Base-by-base conservation (phyloP, 2,113 vertebrate genomes). In the Albula glossodonta region DNA sequence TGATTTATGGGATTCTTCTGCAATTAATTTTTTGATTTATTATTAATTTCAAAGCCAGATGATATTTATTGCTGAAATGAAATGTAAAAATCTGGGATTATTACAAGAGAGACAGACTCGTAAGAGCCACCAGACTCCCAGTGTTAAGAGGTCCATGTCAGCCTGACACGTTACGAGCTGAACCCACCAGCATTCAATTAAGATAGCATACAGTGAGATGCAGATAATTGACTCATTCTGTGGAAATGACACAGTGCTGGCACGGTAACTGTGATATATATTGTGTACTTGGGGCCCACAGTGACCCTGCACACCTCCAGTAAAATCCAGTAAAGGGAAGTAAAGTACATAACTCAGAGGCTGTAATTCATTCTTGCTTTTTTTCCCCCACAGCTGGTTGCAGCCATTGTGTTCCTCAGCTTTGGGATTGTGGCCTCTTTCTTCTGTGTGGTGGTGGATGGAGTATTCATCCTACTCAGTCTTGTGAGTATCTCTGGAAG, bases 321-420 rank as follows among this genome's bases (percentile, higher is more conserved):
- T 15, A n/a, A 22, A 5, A 10, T 74, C 22, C n/a, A n/a, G 8
- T 9, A 22, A 9, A 74, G 6, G 70, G 10, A n/a, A 10, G n/a
- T 74, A 74, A 31, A 10, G 53, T 56, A 9, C 12, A 56, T 56
- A 12, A 56, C 53, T 56, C 53, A 56, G 53, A 56, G 12, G 53
- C 4, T 11, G 31, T 4, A 25, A 56, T 82, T 22, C 52, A 8
- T 8, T 50, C 41, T 19, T 56, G 31, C 13, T 83, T 25, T 86
- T 83, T n/a, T 87, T 70, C 31, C 31, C 31, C 31, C 31, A 41
- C 87, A 95, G 93, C 78, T 95, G 60, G 89, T 91, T 0, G 93
- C 95, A 31, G 90, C 93, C 7, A 95, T 95, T 0, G 57, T 92
- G 0, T 95, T 95, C 89, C 92, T 95, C 80, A 95, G 94, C 88